Conservation (phyloP, 2,113 vertebrate species). For the Campylomormyrus numenius region DNA sequence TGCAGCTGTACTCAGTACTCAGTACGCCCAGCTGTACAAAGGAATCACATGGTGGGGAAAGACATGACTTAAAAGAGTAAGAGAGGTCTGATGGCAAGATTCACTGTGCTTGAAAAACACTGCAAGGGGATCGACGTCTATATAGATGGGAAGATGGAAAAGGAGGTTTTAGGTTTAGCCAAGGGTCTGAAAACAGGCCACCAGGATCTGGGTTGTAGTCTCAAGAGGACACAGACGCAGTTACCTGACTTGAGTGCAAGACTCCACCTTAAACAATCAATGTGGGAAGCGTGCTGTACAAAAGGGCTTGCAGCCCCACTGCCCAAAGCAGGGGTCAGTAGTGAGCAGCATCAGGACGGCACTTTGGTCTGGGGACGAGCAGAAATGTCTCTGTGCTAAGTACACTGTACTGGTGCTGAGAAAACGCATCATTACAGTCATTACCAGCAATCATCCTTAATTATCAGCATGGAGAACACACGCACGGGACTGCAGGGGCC, state of each 20-base stretch:
- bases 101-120: neutral
- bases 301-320: neutral
- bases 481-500: conserved; percentile 28
- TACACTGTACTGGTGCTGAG: conserved; percentile 57
- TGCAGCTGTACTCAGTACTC: neutral
- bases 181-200: neutral
- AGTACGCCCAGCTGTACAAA: neutral
- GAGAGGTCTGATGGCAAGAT: neutral
- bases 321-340: neutral
- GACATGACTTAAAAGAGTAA: neutral
- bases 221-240: neutral
- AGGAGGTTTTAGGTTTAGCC: neutral
- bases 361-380: conserved; percentile 36
- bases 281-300: neutral
- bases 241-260: neutral
- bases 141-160: neutral
- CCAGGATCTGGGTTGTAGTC: neutral
- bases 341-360: neutral
- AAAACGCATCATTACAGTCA: conserved; percentile 65
- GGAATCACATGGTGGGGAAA: neutral
- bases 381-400: conserved; percentile 68
- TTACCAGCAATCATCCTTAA: conserved; percentile 69
- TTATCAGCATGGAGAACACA: conserved; percentile 53
- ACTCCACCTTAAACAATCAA: neutral
- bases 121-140: neutral